These are phyloP conservation scores for Pammene fasciana DNA, from an alignment of 2,888 invertebrate genomes.

Conservation along the genomic window DNA sequence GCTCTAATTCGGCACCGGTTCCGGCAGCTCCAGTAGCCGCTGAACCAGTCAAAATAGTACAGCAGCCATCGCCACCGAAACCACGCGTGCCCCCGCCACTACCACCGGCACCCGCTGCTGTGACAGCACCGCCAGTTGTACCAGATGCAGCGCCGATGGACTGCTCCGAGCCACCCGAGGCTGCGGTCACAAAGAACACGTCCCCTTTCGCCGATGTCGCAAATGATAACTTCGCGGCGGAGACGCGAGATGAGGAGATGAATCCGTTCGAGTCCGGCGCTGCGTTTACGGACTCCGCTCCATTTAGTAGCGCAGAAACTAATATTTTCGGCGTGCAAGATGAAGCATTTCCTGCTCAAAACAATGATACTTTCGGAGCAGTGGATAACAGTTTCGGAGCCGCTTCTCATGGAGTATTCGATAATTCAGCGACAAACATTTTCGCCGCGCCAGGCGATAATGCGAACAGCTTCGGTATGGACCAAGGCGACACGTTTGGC, in stretches of 20 bases:
- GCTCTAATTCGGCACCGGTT: background rate
- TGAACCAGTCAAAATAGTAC: background rate
- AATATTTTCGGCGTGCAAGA: conserved; percentile 58
- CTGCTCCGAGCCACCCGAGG: conserved; percentile 62
- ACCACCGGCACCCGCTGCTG: conserved; percentile 4
- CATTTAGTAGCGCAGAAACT: conserved; percentile 48
- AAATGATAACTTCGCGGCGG: conserved; percentile 50
- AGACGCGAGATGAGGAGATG: conserved; percentile 55
- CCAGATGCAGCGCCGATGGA: conserved; percentile 65
- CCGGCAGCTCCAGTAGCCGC: background rate
- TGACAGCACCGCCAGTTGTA: background rate
- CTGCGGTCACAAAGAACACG: conserved; percentile 50
- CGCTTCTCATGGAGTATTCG: conserved; percentile 37
- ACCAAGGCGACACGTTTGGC: conserved; percentile 47
- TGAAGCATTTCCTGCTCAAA: conserved; percentile 51
- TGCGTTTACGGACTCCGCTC: conserved; percentile 46
- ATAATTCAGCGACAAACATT: conserved; percentile 48
- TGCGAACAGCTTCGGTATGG: conserved; percentile 21
- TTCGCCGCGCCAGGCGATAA: conserved; percentile 49
- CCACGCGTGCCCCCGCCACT: conserved; percentile 20
- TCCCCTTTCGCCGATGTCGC: conserved; percentile 66
- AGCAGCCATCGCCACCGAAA: background rate
- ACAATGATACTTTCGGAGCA: conserved; percentile 47
- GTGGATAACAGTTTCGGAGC: conserved; percentile 47
- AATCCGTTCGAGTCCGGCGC: conserved; percentile 69